Evolutionary conservation across 2,797 vertebrate genomes (phyloP), one percentile per base, ranked within the genome.

Genomic region (Antrozous pallidus): DNA sequence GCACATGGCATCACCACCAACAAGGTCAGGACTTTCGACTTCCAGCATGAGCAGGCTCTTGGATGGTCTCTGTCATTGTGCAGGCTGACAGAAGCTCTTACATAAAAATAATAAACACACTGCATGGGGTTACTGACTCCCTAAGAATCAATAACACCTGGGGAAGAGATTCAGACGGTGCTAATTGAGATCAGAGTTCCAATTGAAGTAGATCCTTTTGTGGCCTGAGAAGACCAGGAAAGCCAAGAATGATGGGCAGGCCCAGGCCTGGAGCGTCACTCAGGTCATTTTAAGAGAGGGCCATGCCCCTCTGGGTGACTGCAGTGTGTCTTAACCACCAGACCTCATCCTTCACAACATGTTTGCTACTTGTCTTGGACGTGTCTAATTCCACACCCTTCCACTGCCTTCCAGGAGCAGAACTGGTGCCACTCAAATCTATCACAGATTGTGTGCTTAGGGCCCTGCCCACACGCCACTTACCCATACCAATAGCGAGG

Each of bases 401-500:
- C 28, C 18, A 12, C 28, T 13, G 42, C 71, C 70, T 20, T 5
- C 0, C 42, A 0, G 4, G 10, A 0, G 1, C 28, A 65, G 69
- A 17, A 0, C 0, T 14, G 63, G 8, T 12, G 10, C 40, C 17
- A 0, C 28, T 3, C 49, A 5, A 7, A 71, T 5, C 42, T n/a
- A 22, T 8, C 26, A 1, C 0, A 3, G 13, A 1, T 3, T 45
- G 3, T 2, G 1, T 0, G 61, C 28, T 2, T 14, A 12, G 0
- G 18, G 65, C 56, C 17, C 24, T n/a, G 33, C 1, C 14, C 22
- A 6, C 1, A 1, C 16, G n/a, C 95, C 98, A 99, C 99, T 99
- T 98, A 99, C 99, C 99, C 99, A n/a, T 99, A 99, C 99, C 99
- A 99, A 98, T 99, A 99, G 98, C 99, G 99, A 6, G 99, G 99